Base-by-base conservation (phyloP, 2,113 vertebrate genomes). In the Chroicocephalus ridibundus region DNA sequence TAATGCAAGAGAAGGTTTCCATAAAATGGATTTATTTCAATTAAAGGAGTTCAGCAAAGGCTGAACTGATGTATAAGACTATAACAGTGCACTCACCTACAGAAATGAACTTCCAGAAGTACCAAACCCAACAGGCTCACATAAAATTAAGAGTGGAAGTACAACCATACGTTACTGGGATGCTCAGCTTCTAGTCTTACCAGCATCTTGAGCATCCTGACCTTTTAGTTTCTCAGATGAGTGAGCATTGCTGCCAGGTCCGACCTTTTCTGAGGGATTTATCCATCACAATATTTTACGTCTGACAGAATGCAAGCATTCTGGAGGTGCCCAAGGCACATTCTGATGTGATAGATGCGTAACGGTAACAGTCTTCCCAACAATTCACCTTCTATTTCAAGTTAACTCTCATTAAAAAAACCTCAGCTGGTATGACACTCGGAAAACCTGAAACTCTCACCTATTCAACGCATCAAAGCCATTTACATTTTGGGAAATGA, bases 171-270 rank as follows among this genome's bases (percentile, higher is more conserved):
- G 0, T 51, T 49, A 88, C 68, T 80, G 78, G 83, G 76, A 79
- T 40, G 64, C 58, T 87, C 82, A 72, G 88, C 89, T 92, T 85
- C 81, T 29, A 75, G 60, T 76, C 72, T 46, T 29, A 81, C 81
- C 94, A 92, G 90, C 62, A 94, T 57, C 92, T 93, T 95, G 97
- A 98, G 95, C 89, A 97, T 92, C 94, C 91, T 98, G 98, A 99
- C 98, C 99, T 99, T 99, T 99, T 96, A 91, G 96, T 96, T 98
- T 98, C 97, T 97, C 98, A 98, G 98, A 97, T 88, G 94, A 98
- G 97, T 83, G 96, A 98, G 96, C 97, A 95, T 13, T 79, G 93
- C 96, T 98, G 98, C 97, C 97, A 96, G 86, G 71, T 91, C 81
- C 80, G 95, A 99, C 98, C 99, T 99, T 99, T 98, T 97, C 97